These are phyloP conservation scores for Ctenodactylus gundi DNA, from an alignment of 2,113 vertebrate genomes.

Conservation along the genomic window DNA sequence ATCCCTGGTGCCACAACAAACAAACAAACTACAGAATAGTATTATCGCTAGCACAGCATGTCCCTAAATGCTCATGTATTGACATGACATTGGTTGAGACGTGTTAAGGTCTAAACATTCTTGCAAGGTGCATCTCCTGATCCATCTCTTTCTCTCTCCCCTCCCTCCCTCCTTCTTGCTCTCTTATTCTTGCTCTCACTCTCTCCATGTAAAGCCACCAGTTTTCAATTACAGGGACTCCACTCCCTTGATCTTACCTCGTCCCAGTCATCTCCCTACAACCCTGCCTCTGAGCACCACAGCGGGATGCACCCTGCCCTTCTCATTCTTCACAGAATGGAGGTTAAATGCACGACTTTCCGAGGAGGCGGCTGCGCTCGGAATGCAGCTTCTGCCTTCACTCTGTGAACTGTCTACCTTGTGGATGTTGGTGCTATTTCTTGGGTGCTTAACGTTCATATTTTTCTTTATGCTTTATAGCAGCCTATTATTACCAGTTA, in stretches of 20 bases:
- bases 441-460: not conserved
- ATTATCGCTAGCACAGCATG: too few relatives aligned
- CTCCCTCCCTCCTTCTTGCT: not conserved
- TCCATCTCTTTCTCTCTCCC: not conserved
- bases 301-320: not conserved
- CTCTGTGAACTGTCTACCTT: not conserved
- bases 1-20: too few relatives aligned
- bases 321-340: not conserved
- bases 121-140: not conserved
- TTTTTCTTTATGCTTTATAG: not conserved
- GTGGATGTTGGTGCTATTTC: not conserved
- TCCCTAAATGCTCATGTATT: too few relatives aligned
- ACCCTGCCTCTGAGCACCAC: not conserved
- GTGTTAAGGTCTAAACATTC: too few relatives aligned
- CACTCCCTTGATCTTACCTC: not conserved
- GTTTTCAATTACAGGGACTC: not conserved
- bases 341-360: not conserved
- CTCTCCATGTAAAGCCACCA: not conserved
- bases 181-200: not conserved
- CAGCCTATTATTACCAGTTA: not conserved
- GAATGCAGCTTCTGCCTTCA: not conserved
- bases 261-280: not conserved
- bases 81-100: too few relatives aligned
- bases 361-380: not conserved
- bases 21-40: too few relatives aligned